Evolutionary conservation across 2,888 invertebrate species (phyloP).

Genomic region (Antheraea yamamai): DNA sequence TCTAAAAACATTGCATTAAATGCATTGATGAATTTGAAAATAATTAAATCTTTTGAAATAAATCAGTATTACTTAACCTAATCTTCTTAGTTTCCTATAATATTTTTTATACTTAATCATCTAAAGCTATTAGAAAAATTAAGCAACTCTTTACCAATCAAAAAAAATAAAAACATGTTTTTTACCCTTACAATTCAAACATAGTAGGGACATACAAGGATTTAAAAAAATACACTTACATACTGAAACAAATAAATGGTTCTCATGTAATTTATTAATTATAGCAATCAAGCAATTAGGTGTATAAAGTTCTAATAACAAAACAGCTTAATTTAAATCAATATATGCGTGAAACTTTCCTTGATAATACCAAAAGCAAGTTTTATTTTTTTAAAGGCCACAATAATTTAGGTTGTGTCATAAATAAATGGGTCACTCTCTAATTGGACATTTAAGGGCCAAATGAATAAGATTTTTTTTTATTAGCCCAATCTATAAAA

Average conservation of each 20-base stretch:
- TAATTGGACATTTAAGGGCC: constrained; percentile 61
- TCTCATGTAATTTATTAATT: neutral
- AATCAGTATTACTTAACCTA: constrained; percentile 77
- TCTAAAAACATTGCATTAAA: constrained; percentile 8
- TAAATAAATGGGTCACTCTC: constrained; percentile 72
- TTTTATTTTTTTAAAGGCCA: constrained; percentile 73
- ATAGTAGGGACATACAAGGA: constrained; percentile 41
- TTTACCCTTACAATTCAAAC: constrained; percentile 49
- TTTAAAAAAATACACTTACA: constrained; percentile 47
- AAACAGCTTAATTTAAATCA: constrained; percentile 57
- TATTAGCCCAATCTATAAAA: constrained; percentile 67
- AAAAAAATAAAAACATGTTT: constrained; percentile 46
- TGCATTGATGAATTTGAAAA: constrained; percentile 29
- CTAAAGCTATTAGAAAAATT: constrained; percentile 58
- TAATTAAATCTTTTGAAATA: constrained; percentile 32
- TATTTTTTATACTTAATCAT: constrained; percentile 74
- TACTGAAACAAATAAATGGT: constrained; percentile 43
- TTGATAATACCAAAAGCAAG: constrained; percentile 75
- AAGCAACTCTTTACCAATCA: constrained; percentile 50
- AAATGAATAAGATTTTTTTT: constrained; percentile 61
- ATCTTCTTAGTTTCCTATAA: constrained; percentile 75
- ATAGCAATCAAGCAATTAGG: constrained; percentile 29
- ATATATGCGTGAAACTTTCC: constrained; percentile 65
- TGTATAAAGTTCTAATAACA: constrained; percentile 53
- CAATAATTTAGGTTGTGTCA: constrained; percentile 77